phyloP scores from a whole-genome alignment of 2,888 invertebrate species.

The Chrysomela aeneicollis region DNA sequence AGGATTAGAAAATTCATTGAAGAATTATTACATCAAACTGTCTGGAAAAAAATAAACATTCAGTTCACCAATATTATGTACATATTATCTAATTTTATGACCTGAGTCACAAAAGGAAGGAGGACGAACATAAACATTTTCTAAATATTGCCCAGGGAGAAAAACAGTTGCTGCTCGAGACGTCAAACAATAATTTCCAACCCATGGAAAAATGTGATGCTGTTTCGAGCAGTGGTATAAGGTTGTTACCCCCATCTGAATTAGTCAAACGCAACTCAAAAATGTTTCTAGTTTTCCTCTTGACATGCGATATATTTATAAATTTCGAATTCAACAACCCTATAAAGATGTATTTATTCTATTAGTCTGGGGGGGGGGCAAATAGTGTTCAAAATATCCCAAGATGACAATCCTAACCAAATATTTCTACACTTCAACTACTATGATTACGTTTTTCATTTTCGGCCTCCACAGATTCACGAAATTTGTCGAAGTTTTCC shows the following conservation, averaged over 20 bases:
- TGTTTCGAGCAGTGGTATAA: no score
- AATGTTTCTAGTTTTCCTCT: background rate
- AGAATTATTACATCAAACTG: background rate
- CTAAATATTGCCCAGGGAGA: background rate
- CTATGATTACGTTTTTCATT: conserved; percentile 3
- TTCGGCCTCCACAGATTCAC: background rate
- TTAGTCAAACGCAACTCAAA: no score
- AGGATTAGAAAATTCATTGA: background rate
- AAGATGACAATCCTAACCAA: background rate
- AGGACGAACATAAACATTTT: background rate
- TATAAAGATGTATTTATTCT: background rate
- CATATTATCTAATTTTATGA: background rate
- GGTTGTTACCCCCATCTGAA: no score
- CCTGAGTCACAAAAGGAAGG: background rate
- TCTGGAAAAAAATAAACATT: background rate
- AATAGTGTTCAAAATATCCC: background rate
- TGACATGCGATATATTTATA: no score
- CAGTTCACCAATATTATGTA: background rate
- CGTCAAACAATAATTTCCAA: no score
- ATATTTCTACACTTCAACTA: no score
- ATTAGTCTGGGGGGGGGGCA: background rate
- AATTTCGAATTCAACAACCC: background rate
- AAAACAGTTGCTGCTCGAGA: no score
- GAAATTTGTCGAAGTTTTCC: conserved; percentile 33
- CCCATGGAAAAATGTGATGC: no score